Evolutionary conservation across 2,113 vertebrate species (phyloP).

Genomic region (Tachycineta bicolor): DNA sequence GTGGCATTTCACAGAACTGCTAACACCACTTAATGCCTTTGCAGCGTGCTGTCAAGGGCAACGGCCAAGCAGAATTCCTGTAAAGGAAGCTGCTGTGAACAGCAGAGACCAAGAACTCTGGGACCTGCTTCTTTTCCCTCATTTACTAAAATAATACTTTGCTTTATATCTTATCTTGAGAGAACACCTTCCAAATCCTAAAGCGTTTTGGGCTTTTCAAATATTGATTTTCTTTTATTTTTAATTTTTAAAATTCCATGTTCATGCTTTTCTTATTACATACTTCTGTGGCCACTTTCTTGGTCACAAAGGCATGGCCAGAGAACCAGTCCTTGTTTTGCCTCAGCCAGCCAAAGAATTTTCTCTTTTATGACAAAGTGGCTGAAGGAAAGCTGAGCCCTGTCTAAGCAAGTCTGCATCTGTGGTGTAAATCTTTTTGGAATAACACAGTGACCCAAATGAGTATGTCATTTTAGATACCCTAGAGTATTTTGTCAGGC

Average conservation of each 20-base stretch:
- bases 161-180: not conserved
- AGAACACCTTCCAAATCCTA: not conserved
- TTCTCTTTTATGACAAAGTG: not conserved
- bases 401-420: not conserved
- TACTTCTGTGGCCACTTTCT: not conserved
- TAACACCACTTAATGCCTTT: not conserved
- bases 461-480: not conserved
- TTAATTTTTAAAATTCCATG: not conserved
- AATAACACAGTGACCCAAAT: not conserved
- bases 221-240: not conserved
- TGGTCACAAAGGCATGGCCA: not conserved
- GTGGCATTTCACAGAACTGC: not conserved
- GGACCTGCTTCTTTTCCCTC: not conserved
- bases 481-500: not conserved
- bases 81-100: not conserved
- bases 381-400: not conserved
- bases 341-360: not conserved
- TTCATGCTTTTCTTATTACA: not conserved
- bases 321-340: not conserved
- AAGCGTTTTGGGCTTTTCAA: not conserved
- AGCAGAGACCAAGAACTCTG: not conserved
- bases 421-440: not conserved
- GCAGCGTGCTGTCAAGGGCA: not conserved
- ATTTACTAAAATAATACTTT: not conserved
- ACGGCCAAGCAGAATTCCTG: not conserved